Evolutionary conservation across 2,888 invertebrate genomes (phyloP), one percentile per base, ranked within the genome.

Genomic region (Drosophila silvestris): DNA sequence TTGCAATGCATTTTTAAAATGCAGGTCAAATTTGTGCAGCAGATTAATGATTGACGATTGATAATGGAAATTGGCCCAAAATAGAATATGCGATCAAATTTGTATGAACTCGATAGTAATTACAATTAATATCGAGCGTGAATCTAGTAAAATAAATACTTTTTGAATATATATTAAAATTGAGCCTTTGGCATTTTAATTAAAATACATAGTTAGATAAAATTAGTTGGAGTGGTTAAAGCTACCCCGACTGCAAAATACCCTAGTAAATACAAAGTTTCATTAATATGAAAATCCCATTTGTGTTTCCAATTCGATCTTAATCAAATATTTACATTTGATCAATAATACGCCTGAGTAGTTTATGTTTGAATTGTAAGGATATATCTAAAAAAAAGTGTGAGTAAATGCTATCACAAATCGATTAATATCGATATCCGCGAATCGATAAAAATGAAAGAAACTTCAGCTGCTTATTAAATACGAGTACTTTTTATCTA

Each of bases 1-100:
- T 68, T 68, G 64, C 71, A 37, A 77, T 86, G 77, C 81, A 86
- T 85, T 81, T 83, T 84, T 83, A 79, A 86, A 84, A 85, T 77
- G 67, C 84, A 69, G 85, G 84, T 84, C 84, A 37, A 51, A 52
- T 47, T 62, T 44, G 32, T n/a, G 4, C 35, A 22, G 26, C 32
- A 53, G 53, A 62, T 79, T 72, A 76, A 73, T 79, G 79, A 79
- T 72, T 66, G 79, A 75, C 78, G 79, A 79, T 75, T 62, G 76
- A 79, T 69, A 51, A 16, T 37, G 44, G 37, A 1, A 52, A 51
- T 28, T 32, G 39, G 22, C 58, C 61, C 67, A 67, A 67, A 64
- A 28, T 30, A 47, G 59, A 35, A 30, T 30, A 41, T 67, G 47
- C 35, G 22, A 56, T 61, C 59, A 30, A 54, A 64, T 74, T 74